Base-by-base conservation (phyloP, 1,140 invertebrate genomes). In the Asbolus verrucosus region DNA sequence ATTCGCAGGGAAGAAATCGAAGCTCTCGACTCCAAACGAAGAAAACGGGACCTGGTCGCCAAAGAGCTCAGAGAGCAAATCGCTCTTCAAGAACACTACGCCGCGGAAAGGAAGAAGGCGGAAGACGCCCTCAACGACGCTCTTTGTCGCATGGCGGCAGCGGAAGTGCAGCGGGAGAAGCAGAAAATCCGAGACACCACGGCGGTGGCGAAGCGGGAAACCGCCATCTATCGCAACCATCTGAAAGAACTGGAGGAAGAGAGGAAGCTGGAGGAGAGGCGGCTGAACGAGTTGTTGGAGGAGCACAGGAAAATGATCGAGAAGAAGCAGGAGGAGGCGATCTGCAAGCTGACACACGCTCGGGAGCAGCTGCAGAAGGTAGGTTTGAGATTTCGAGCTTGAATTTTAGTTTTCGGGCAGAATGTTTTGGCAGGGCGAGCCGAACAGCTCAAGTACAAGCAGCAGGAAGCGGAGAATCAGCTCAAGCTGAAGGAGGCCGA, bases 1-100 rank as follows among this genome's bases (percentile, higher is more conserved):
- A 38, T 77, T 33, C 66, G 69, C 18, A 72, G 38, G 16, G 76
- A 81, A 70, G 72, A 79, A 72, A 77, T 76, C 11, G 66, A 75
- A 77, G 73, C 13, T 14, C 66, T 75, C 14, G 62, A 74, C 13
- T 38, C 21, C 16, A 77, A 76, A 68, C 18, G 67, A 36, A 60
- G 67, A 11, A 72, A 76, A 60, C 71, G 73, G 6, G 73, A 73
- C 8, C 43, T 71, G 66, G 59, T 43, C 3, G 73, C 73, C 1
- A 65, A 75, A 66, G 73, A 79, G 69, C 72, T 81, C 16, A 41
- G 62, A 3, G 54, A 76, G 30, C 78, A 81, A 70, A 76, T 81
- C 2, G 41, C 71, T 27, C 38, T 70, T 8, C 73, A 78, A 36
- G 65, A 76, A 43, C 36, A 75, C 30, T 68, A 80, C 8, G 11